Evolutionary conservation across 2,888 invertebrate genomes (phyloP).

Genomic region (Lithophane ornitopus): DNA sequence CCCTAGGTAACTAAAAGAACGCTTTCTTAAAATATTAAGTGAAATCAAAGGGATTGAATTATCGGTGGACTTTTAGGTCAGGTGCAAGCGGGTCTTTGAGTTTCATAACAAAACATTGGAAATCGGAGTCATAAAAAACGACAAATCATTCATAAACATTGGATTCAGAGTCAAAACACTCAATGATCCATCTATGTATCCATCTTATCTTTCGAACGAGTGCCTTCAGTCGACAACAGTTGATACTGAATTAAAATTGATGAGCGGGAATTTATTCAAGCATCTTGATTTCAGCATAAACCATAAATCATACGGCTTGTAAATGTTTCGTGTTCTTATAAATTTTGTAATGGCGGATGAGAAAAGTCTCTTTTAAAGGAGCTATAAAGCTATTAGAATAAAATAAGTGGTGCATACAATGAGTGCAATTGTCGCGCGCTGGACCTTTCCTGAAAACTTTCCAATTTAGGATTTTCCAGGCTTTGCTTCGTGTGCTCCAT

Average conservation of each 20-base stretch:
- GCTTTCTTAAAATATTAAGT: neutral
- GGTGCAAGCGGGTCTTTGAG: too few relatives aligned
- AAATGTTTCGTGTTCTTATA: constrained; percentile 64
- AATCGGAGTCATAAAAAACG: constrained; percentile 4
- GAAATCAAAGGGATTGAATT: too few relatives aligned
- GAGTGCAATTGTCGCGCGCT: constrained; percentile 19
- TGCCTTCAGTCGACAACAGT: constrained; percentile 65
- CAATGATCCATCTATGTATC: constrained; percentile 54
- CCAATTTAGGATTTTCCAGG: neutral
- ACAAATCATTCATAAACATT: constrained; percentile 42
- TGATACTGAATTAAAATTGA: constrained; percentile 72
- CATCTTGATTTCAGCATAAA: constrained; percentile 71
- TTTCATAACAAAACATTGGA: neutral
- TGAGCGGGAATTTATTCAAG: constrained; percentile 71
- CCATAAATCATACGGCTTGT: constrained; percentile 68
- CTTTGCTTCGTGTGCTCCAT: neutral
- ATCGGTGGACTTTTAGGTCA: too few relatives aligned
- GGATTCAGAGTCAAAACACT: constrained; percentile 35
- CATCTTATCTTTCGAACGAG: constrained; percentile 48
- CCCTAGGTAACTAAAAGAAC: neutral
- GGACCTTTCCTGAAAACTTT: constrained; percentile 14
- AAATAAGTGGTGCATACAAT: constrained; percentile 41
- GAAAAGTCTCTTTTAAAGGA: constrained; percentile 46
- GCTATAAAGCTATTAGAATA: constrained; percentile 40
- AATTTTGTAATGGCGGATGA: constrained; percentile 58